A percentile compares a stretch with the other conserved stretches of the same genome.
Conservation (phyloP, 1,140 invertebrate species). For the Drosophila sturtevanti region DNA sequence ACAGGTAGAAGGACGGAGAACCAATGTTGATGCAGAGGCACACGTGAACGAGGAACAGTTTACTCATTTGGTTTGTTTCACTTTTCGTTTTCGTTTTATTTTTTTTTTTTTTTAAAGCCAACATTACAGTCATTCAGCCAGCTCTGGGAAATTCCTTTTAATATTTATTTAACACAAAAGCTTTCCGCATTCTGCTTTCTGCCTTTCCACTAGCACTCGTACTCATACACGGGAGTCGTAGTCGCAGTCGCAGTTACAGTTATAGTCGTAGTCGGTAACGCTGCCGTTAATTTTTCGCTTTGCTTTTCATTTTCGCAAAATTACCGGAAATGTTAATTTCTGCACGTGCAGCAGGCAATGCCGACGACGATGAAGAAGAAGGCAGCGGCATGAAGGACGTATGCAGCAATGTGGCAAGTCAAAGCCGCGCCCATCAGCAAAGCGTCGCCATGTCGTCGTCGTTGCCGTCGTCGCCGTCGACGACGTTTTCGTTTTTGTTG, state of each 20-base stretch:
- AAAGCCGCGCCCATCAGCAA: constrained; percentile 57
- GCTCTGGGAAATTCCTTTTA: constrained; percentile 74
- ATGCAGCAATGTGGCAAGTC: constrained; percentile 41
- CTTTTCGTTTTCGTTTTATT: not conserved
- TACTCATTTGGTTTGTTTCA: constrained; percentile 55
- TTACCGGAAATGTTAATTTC: constrained; percentile 82
- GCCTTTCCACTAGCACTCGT: constrained; percentile 23
- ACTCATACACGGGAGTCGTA: constrained; percentile 21
- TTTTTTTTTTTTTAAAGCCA: constrained; percentile 58
- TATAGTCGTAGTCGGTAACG: constrained; percentile 23
- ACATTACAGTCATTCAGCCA: constrained; percentile 48
- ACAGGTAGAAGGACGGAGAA: not conserved
- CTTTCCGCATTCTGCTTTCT: constrained; percentile 75
- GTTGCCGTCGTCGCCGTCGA: constrained; percentile 27
- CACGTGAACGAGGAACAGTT: constrained; percentile 47
- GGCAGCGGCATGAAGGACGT: constrained; percentile 22
- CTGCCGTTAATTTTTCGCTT: constrained; percentile 80
- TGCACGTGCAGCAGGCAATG: constrained; percentile 73
- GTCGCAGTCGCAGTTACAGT: constrained; percentile 13
- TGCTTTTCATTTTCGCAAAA: constrained; percentile 82
- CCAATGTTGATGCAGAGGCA: constrained; percentile 4
- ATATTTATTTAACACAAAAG: constrained; percentile 81
- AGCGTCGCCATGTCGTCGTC: constrained; percentile 46
- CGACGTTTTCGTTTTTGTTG: constrained; percentile 21
- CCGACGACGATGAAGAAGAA: constrained; percentile 10